Conservation (phyloP, 2,113 vertebrate genomes). For the Ifrita kowaldi region DNA sequence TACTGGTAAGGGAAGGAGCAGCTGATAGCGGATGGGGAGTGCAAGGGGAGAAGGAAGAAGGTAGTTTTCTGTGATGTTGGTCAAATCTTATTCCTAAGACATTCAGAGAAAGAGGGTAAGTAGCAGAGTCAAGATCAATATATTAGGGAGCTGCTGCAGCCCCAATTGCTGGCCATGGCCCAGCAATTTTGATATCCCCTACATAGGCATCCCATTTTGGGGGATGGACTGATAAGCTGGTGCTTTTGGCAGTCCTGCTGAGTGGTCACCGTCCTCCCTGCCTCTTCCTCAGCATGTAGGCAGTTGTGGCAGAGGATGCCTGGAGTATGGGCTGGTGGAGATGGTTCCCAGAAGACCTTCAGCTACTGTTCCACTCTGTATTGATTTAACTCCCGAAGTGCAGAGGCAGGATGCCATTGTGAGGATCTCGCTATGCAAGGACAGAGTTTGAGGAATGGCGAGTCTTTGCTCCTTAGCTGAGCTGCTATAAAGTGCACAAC, state of each 20-base stretch:
- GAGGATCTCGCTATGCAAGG: not conserved
- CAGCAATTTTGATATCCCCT: not conserved
- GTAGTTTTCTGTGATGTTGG: not conserved
- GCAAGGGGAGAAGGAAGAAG: not conserved
- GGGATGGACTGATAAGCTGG: not conserved
- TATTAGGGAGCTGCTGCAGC: accelerated
- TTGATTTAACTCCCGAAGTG: not conserved
- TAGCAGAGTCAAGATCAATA: not conserved
- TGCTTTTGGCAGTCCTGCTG: not conserved
- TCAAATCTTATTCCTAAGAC: not conserved
- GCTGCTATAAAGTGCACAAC: not conserved
- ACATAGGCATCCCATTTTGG: accelerated
- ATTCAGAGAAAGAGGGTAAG: not conserved
- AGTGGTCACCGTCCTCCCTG: not conserved
- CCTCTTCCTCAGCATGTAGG: not conserved
- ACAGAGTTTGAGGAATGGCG: not conserved
- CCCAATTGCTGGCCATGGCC: accelerated
- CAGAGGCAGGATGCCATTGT: not conserved
- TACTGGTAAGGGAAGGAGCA: not conserved
- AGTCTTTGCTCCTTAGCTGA: not conserved
- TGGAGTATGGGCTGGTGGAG: not conserved
- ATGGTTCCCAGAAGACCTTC: not conserved
- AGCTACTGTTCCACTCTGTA: not conserved
- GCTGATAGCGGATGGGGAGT: accelerated
- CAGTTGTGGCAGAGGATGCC: not conserved